These are phyloP conservation scores for Argyresthia goedartella DNA, from an alignment of 2,888 invertebrate species.

Conservation along the genomic window DNA sequence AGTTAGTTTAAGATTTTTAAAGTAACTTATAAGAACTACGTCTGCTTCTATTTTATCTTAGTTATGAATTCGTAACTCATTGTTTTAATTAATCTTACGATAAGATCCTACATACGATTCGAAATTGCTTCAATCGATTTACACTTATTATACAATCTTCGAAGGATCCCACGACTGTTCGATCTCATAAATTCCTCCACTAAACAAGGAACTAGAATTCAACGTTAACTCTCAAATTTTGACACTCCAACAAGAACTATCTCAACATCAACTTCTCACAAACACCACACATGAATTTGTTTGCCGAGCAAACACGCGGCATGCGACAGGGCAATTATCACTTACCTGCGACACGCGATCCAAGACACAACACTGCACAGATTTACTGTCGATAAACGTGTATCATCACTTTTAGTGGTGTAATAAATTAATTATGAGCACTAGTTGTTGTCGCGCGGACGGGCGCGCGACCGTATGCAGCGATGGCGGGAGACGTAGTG, in stretches of 20 bases:
- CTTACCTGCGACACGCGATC: conserved; percentile 66
- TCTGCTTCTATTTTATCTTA: too few relatives aligned
- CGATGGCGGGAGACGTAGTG: conserved; percentile 43
- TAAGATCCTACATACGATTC: too few relatives aligned
- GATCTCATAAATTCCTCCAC: neutral
- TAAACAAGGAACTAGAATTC: neutral
- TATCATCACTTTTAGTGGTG: conserved; percentile 67
- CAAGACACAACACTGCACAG: conserved; percentile 54
- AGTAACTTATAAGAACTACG: too few relatives aligned
- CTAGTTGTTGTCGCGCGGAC: conserved; percentile 31
- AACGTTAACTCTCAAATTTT: conserved; percentile 24
- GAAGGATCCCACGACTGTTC: too few relatives aligned
- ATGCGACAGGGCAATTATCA: conserved; percentile 61
- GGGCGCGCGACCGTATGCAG: conserved; percentile 46
- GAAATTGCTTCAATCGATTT: too few relatives aligned
- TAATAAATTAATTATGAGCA: conserved; percentile 63
- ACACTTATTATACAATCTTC: too few relatives aligned
- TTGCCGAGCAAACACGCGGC: conserved; percentile 51
- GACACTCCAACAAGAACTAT: conserved; percentile 36
- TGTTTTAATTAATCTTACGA: too few relatives aligned
- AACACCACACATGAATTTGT: neutral
- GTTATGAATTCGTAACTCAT: too few relatives aligned
- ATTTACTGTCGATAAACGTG: conserved; percentile 66
- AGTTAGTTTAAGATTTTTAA: too few relatives aligned
- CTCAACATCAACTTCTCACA: conserved; percentile 40